Percentiles rank a stretch among this genome's conserved stretches.
Evolutionary conservation across 2,888 invertebrate genomes (phyloP).

Genomic region (Phragmatobia fuliginosa): DNA sequence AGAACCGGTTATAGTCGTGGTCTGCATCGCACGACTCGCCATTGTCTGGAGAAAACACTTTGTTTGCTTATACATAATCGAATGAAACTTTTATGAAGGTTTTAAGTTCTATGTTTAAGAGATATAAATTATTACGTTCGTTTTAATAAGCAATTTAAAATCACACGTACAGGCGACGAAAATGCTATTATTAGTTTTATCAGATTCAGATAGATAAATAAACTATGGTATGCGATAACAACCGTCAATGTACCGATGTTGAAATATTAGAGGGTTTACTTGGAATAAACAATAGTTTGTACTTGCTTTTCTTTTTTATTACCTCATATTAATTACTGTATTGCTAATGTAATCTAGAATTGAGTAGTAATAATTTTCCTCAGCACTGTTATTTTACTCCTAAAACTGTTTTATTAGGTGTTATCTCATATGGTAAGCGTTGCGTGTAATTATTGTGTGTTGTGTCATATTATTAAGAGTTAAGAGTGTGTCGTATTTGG

Average conservation of each 20-base stretch:
- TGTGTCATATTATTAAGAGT: too few relatives aligned
- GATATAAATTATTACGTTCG: not conserved
- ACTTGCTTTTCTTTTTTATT: too few relatives aligned
- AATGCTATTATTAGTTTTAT: not conserved
- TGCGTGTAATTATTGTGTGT: too few relatives aligned
- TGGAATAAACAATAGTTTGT: not conserved
- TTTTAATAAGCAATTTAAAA: not conserved
- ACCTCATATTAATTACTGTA: too few relatives aligned
- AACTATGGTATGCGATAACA: not conserved
- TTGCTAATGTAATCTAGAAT: too few relatives aligned
- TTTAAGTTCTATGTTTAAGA: slow-evolving; percentile 38
- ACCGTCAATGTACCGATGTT: not conserved
- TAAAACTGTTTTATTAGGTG: too few relatives aligned
- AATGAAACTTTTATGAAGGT: slow-evolving; percentile 41
- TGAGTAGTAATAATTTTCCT: too few relatives aligned
- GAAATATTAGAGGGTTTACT: not conserved
- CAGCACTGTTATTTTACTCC: too few relatives aligned
- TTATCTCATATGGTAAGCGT: too few relatives aligned
- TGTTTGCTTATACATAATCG: slow-evolving; percentile 37
- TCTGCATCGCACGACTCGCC: slow-evolving; percentile 69
- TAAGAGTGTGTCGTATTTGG: too few relatives aligned
- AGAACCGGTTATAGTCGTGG: slow-evolving; percentile 74
- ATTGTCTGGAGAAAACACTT: slow-evolving; percentile 74
- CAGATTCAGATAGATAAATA: not conserved
- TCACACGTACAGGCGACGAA: not conserved